A percentile compares a stretch with the other conserved stretches of the same genome.
Conservation (phyloP, 2,888 invertebrate genomes). For the Sialis fuliginosa region DNA sequence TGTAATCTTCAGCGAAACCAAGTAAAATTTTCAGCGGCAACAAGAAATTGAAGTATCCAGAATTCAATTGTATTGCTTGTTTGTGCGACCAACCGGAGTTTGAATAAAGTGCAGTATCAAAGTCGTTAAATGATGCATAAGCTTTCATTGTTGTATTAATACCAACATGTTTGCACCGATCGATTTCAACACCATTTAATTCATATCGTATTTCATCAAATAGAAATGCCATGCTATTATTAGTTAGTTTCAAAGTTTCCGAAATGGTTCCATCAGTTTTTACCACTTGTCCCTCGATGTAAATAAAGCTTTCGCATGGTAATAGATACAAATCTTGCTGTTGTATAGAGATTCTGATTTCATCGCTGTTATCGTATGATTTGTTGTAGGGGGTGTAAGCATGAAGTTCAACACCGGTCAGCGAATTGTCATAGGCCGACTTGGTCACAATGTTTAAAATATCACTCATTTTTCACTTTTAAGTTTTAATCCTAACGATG, state of each 20-base stretch:
- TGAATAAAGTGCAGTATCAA: background rate
- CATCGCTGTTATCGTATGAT: constrained; percentile 9
- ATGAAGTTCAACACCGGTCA: background rate
- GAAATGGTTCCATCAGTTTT: too few relatives aligned
- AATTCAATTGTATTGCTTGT: background rate
- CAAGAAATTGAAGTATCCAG: background rate
- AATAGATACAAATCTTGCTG: too few relatives aligned
- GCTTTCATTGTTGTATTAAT: background rate
- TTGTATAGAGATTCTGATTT: constrained; percentile 7
- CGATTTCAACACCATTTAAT: too few relatives aligned
- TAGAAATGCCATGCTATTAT: too few relatives aligned
- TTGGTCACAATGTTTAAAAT: too few relatives aligned
- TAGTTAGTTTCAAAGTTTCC: too few relatives aligned
- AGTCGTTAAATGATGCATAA: background rate
- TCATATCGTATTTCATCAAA: too few relatives aligned
- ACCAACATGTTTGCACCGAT: background rate
- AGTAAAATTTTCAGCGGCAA: background rate
- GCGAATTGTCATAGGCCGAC: constrained; percentile 6
- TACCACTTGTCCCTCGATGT: too few relatives aligned
- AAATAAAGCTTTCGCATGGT: too few relatives aligned
- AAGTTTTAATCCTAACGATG: too few relatives aligned
- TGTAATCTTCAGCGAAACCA: background rate
- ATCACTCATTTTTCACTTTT: too few relatives aligned
- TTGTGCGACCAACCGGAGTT: background rate
- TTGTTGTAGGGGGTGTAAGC: background rate